Evolutionary conservation across 2,888 invertebrate species (phyloP), one percentile per base, ranked within the genome.

Genomic region (Pardosa pseudoannulata): DNA sequence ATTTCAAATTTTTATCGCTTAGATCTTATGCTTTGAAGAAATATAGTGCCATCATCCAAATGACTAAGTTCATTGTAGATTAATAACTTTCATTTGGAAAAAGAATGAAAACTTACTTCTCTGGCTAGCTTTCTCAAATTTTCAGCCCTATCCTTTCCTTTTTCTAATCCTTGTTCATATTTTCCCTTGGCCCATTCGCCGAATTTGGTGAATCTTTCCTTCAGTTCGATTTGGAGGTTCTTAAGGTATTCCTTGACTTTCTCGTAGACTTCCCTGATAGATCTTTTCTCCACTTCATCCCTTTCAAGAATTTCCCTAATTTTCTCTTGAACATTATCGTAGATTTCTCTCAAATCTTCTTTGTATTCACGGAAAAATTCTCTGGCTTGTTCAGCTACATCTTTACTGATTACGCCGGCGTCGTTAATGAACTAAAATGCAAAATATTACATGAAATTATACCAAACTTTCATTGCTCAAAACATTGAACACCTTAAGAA

Each of bases 151-250:
- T 62, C 41, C 72, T 88, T 88, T 19, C 76, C 68, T 27, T 76
- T 73, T 41, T 88, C 88, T 7, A 88, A 27, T n/a, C 62, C 85
- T n/a, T 67, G 56, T 16, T 27, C 41, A 46, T 71, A 65, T 19
- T 73, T 46, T 1, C 67, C 36, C 68, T 86, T 88, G 16, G 68
- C 72, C 81, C 81, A 88, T 23, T 88, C 81, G 1, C 72, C 72
- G 78, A 88, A 88, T 41, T 80, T 80, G 29, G 32, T 11, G 74
- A 73, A 85, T 36, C 86, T 88, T 46, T 88, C 88, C 70, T 85
- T 86, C 28, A 86, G 29, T 1, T 76, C 78, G 9, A 88, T 70
- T 7, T 46, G 23, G 11, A 88, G 74, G 13, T 86, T 71, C 68
- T 78, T 80, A 65, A 88, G 78, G 50, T 73, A 86, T 27, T 88